Evolutionary conservation across 53 echinoderm and acorn worm genomes (phyloP).

Genomic region (Astropecten irregularis): DNA sequence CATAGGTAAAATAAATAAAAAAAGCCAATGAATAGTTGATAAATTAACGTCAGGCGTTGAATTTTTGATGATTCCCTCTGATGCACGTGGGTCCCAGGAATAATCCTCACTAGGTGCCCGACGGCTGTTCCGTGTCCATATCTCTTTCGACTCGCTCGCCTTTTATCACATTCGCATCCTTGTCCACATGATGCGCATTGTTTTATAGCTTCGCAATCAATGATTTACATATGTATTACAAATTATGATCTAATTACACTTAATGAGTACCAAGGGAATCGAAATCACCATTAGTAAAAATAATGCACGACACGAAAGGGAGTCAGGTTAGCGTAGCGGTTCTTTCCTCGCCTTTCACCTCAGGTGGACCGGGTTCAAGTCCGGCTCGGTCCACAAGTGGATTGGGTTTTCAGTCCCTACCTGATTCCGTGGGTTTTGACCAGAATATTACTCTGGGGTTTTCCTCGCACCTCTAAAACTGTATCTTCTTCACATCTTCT

Average conservation of each 20-base stretch:
- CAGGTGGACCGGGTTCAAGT: too few species aligned
- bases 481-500: too few species aligned
- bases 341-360: too few species aligned
- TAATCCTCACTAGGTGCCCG: not conserved
- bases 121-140: not conserved
- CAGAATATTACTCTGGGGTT: too few species aligned
- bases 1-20: not conserved
- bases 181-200: not conserved
- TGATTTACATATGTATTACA: not conserved
- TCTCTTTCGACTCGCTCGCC: too few species aligned
- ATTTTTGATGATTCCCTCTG: conserved; percentile 39
- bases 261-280: not conserved
- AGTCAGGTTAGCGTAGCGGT: too few species aligned
- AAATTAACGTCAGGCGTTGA: conserved; percentile 42
- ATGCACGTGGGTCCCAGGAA: not conserved
- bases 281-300: not conserved
- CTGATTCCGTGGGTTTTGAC: too few species aligned
- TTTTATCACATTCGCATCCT: too few species aligned
- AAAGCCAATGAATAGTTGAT: conserved; percentile 44
- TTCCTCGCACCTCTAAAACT: too few species aligned
- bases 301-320: not conserved
- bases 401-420: too few species aligned
- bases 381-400: too few species aligned
- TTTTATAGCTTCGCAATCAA: not conserved
- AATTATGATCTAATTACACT: not conserved